Conservation (phyloP, 2,797 vertebrate genomes). For the Pelobates cultripes region DNA sequence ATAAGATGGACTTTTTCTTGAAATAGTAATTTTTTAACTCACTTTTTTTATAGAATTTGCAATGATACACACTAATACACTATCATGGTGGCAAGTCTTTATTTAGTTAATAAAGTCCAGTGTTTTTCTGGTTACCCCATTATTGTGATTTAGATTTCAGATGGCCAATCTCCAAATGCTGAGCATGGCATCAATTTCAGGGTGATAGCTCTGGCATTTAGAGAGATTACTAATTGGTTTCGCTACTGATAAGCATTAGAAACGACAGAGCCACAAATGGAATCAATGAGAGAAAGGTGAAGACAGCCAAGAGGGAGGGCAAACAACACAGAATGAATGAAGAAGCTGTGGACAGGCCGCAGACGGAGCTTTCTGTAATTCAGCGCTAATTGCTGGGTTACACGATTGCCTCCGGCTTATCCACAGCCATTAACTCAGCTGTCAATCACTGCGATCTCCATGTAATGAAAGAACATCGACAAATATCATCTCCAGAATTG, state of each 20-base stretch:
- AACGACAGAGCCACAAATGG: background rate
- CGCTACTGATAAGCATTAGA: background rate
- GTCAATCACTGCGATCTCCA: background rate
- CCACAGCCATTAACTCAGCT: conserved; percentile 1
- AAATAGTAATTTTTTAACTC: too few species aligned
- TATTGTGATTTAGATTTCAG: too few species aligned
- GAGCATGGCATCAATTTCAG: background rate
- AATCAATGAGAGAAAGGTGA: background rate
- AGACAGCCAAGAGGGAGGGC: background rate
- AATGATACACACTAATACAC: too few species aligned
- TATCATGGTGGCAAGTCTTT: too few species aligned
- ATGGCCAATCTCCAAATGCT: too few species aligned
- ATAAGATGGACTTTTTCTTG: too few species aligned
- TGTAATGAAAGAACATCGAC: background rate
- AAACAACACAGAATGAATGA: background rate
- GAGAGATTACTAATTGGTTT: conserved; percentile 14
- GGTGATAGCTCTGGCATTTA: background rate
- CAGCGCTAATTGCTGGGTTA: conserved; percentile 1
- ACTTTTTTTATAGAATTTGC: too few species aligned
- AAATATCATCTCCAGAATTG: background rate
- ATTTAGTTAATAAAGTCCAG: too few species aligned
- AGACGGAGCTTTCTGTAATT: background rate
- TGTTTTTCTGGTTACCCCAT: too few species aligned
- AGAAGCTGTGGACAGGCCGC: background rate
- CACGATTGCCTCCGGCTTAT: background rate